These are phyloP conservation scores for Ceratina calcarata DNA, from an alignment of 1,140 invertebrate species.

Conservation along the genomic window DNA sequence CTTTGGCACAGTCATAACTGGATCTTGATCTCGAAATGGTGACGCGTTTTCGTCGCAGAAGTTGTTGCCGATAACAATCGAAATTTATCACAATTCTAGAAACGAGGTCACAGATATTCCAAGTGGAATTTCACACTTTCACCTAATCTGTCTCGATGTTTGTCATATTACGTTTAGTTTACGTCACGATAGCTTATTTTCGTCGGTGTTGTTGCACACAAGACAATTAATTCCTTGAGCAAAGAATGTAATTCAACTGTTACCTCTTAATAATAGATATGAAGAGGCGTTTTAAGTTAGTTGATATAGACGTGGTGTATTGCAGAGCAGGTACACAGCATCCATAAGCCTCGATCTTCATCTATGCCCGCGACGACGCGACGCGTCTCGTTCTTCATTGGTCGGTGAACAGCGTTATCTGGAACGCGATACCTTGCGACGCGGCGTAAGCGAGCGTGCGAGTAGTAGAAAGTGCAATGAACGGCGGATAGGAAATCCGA, in stretches of 20 bases:
- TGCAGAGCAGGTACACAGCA: too few species aligned
- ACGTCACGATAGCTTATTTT: constrained; percentile 4
- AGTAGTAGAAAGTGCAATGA: constrained; percentile 72
- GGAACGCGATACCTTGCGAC: constrained; percentile 34
- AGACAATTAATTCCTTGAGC: neutral
- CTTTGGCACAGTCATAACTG: neutral
- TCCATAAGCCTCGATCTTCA: too few species aligned
- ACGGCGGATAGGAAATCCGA: constrained; percentile 70
- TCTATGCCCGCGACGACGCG: too few species aligned
- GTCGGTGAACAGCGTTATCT: constrained; percentile 38
- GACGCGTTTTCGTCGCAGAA: neutral
- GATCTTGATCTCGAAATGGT: neutral
- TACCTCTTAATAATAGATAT: too few species aligned
- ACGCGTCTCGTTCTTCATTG: neutral
- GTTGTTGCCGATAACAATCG: constrained; percentile 2
- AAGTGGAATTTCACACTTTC: constrained; percentile 45
- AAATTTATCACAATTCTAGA: constrained; percentile 18
- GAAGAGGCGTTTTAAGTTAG: too few species aligned
- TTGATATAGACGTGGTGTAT: too few species aligned
- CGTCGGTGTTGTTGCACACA: neutral
- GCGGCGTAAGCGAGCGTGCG: constrained; percentile 9
- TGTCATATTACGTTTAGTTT: constrained; percentile 2
- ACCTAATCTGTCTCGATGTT: neutral
- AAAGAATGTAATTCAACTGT: neutral
- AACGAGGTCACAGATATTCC: constrained; percentile 21